phyloP scores from a whole-genome alignment of 2,888 invertebrate genomes.

The Archaeoteleia sp. region DNA sequence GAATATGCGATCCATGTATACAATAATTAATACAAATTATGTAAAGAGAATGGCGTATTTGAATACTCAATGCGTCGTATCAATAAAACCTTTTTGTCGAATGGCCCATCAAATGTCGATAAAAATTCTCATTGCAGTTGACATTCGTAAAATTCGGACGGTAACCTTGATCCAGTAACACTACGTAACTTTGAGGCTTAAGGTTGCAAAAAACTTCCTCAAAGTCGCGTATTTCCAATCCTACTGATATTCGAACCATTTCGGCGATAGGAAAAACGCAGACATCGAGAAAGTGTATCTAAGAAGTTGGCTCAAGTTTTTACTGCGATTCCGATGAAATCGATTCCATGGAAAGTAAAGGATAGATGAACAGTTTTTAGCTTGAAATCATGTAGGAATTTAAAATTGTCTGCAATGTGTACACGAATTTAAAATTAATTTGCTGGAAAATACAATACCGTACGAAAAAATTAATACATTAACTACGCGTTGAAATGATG shows the following conservation, averaged over 20 bases:
- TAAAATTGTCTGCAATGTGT: no score
- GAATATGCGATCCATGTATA: no score
- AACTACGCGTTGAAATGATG: no score
- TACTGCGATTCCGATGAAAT: not conserved
- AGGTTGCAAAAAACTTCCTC: not conserved
- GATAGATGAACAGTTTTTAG: not conserved
- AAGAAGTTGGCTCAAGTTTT: not conserved
- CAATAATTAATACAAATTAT: no score
- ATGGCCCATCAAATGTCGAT: not conserved
- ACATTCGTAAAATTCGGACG: not conserved
- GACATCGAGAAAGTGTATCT: not conserved
- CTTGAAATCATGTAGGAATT: no score
- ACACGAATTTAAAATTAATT: no score
- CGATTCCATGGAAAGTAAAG: not conserved
- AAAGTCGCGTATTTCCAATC: not conserved
- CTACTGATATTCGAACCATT: not conserved
- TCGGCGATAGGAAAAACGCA: not conserved
- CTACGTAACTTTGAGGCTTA: not conserved
- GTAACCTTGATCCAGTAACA: slow-evolving; percentile 1
- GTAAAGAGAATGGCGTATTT: no score
- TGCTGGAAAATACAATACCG: no score
- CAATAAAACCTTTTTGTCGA: no score
- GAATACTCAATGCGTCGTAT: no score
- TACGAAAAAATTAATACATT: no score
- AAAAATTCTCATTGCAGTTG: not conserved